These are phyloP conservation scores for Eciton burchellii DNA, from an alignment of 1,140 invertebrate genomes.

Conservation along the genomic window DNA sequence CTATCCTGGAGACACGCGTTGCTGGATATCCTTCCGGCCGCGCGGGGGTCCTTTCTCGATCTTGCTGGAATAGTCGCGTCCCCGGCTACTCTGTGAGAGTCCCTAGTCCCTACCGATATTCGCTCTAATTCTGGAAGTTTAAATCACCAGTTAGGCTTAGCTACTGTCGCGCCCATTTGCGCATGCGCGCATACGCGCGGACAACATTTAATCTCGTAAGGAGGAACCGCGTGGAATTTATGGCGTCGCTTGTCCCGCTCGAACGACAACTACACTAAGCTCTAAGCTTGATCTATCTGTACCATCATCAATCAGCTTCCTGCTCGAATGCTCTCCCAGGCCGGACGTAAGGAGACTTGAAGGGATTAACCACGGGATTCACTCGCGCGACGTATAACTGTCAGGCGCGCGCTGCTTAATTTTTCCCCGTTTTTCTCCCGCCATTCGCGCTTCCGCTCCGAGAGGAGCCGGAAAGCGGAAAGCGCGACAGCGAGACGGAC, in stretches of 20 bases:
- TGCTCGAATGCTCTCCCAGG: background rate
- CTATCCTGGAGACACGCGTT: slow-evolving; percentile 76
- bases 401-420: background rate
- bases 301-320: background rate
- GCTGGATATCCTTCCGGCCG: slow-evolving; percentile 77
- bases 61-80: slow-evolving; percentile 7
- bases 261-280: no score
- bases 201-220: background rate
- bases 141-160: background rate
- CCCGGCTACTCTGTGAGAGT: background rate
- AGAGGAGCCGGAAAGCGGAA: background rate
- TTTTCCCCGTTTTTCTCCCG: slow-evolving; percentile 53
- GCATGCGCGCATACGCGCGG: no score
- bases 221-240: background rate
- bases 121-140: background rate
- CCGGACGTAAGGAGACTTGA: no score
- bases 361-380: no score
- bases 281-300: background rate
- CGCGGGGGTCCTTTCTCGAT: slow-evolving; percentile 27
- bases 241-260: no score
- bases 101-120: background rate
- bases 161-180: background rate
- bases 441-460: slow-evolving; percentile 57
- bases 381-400: background rate
- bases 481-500: slow-evolving; percentile 28